Base-by-base conservation (phyloP, 2,888 invertebrate genomes). In the Melinaea menophilus region DNA sequence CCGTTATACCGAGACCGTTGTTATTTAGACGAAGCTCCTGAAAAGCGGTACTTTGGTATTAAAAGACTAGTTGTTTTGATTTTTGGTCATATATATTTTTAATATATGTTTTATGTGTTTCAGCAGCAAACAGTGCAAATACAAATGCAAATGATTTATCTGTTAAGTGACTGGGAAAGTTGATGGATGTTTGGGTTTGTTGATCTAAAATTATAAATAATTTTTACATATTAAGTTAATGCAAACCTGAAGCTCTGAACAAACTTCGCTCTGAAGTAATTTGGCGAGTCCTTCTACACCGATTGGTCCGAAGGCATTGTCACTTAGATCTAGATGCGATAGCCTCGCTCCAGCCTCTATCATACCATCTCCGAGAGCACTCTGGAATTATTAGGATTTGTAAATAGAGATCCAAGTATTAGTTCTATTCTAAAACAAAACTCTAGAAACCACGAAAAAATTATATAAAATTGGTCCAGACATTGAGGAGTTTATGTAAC, bases 271-370 rank as follows among this genome's bases (percentile, higher is more conserved):
- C 70, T 94, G 93, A 48, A 99, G 85, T 31, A 99, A 90, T 13
- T 94, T 93, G 0, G 95, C 95, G 9, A 99, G 90, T 0, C 98
- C 98, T 71, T 95, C 93, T 56, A 98, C 96, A 35, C 98, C 99
- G 72, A 98, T 96, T 0, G 99, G 98, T 0, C 99, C 99, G 73
- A 99, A 95, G 0, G 99, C 99, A 85, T 99, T 99, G 85, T 99
- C 99, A 81, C 98, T 98, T 7, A 99, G 92, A 79, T 99, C 98
- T 9, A 99, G 84, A 61, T 96, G 95, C 0, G 94, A 93, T 0
- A 99, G 92, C 2, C 93, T 92, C 0, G 97, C 96, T 0, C 94
- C 94, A 0, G 98, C 96, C 4, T 88, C 78, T 63, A 96, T 95
- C 74, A 99, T 92, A 0, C 97, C 98, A 56, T 92, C 92, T 0